Evolutionary conservation across 2,113 vertebrate genomes (phyloP).

Genomic region (Atractosteus spatula): DNA sequence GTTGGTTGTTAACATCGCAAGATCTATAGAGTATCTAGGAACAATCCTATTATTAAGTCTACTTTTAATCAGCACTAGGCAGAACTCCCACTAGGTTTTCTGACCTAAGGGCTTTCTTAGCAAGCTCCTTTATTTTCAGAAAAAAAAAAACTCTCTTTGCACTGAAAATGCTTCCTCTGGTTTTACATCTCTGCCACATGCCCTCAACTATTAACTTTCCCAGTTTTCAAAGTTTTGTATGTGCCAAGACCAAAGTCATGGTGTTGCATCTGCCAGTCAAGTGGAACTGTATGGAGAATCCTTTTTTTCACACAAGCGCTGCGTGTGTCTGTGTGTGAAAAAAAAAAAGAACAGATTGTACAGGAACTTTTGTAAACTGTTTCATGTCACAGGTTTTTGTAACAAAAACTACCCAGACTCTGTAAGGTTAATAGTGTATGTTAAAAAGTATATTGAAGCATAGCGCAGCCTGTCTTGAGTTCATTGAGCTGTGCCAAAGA

Average conservation of each 20-base stretch:
- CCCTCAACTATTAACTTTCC: background rate
- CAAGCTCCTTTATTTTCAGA: background rate
- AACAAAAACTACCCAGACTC: background rate
- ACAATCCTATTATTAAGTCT: background rate
- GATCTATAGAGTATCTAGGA: background rate
- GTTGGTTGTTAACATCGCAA: background rate
- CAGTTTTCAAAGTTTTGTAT: background rate
- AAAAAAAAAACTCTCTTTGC: background rate
- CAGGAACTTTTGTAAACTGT: background rate
- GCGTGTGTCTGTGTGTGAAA: background rate
- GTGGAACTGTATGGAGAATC: background rate
- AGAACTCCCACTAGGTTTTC: slow-evolving; percentile 2
- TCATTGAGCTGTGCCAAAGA: too few species aligned
- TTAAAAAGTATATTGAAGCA: background rate
- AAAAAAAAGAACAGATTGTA: background rate
- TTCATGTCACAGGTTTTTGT: background rate
- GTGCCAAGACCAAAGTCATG: background rate
- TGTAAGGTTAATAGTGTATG: too few species aligned
- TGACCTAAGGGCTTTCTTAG: background rate
- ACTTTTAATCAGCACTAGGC: slow-evolving; percentile 4
- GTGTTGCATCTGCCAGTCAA: background rate
- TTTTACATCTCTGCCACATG: background rate
- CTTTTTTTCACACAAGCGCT: background rate
- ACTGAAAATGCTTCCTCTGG: background rate
- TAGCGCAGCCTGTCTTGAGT: too few species aligned